Evolutionary conservation across 1,140 invertebrate species (phyloP), one percentile per base, ranked within the genome.

Genomic region (Teleopsis dalmanni): DNA sequence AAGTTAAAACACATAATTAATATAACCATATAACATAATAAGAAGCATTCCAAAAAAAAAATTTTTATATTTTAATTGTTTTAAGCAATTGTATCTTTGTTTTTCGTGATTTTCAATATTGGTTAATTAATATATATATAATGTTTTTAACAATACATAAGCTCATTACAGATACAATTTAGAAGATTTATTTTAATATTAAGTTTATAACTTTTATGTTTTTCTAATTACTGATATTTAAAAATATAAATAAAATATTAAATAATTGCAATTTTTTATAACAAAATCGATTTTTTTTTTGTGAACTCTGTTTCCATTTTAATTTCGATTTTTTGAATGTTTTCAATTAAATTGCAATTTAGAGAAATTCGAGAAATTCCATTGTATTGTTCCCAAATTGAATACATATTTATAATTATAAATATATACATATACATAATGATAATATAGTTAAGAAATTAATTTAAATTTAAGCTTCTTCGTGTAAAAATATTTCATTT

Each of bases 351-450:
- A 9, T 43, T 43, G 41, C 23, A 13, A 27, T 31, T 43, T 29
- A 35, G 44, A 63, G 60, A 65, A 65, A 65, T 65, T 65, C 63
- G 63, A 64, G 59, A 61, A 63, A 65, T 65, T 65, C 63, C 63
- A 63, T 57, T 65, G 62, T 66, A 53, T 66, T 65, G 60, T 59
- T 65, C 57, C 63, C 62, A 26, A 43, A 34, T n/a, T 35, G 13
- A 42, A 18, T 26, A 35, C 35, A 23, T 36, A 16, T 31, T 14
- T 31, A 26, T 47, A 19, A 33, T 40, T 22, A 23, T 26, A 18
- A 27, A 22, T 46, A 35, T 35, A 19, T 36, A 34, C 11, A 22
- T 46, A 19, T 43, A 29, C 16, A 19, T 37, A 19, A 19, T n/a
- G 27, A 27, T 43, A 43, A 43, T 43, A 29, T 43, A 25, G 31